Evolutionary conservation across 2,113 vertebrate species (phyloP), one percentile per base, ranked within the genome.

Genomic region (Agapornis roseicollis): DNA sequence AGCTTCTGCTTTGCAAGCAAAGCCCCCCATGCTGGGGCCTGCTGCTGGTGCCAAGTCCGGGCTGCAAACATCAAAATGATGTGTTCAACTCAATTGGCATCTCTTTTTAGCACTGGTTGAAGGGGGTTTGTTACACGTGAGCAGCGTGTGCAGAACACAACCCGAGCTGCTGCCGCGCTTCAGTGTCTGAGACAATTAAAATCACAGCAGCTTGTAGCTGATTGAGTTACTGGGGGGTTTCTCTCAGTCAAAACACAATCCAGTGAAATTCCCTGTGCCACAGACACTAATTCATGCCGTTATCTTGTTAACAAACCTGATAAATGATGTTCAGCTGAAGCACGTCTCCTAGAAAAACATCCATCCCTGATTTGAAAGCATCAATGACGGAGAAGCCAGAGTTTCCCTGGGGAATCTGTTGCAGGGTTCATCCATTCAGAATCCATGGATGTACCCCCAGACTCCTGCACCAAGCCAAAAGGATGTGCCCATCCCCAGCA

Each of bases 161-260:
- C 44, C 22, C 6, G 0, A 31, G 29, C 19, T 0, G 3, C 29
- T 16, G 31, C 39, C 0, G 3, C 1, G 35, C 27, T 42, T 13
- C 10, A 0, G 31, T 3, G 47, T 39, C 33, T 35, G 2, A 24
- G 65, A 6, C 50, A 33, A 23, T 33, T 3, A 17, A 10, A 60
- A 47, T 17, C 74, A 8, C 63, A 37, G 50, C 28, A 31, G 37
- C 68, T 50, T 0, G 0, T 11, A 2, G 2, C 37, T 3, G 17
- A 11, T 18, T 8, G 49, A 50, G 63, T 58, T 64, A 70, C 5
- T 35, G 16, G 35, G 14, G 6, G 6, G 50, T 33, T 13, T 46
- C 29, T 23, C 50, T 39, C 10, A 55, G 71, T 50, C 77, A 55
- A 63, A 85, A 73, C 46, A 55, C 7, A 17, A 20, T 25, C 64